These are phyloP conservation scores for Theonella swinhoei DNA, from an alignment of 37 sponge, comb jelly and placozoan species.

Conservation along the genomic window DNA sequence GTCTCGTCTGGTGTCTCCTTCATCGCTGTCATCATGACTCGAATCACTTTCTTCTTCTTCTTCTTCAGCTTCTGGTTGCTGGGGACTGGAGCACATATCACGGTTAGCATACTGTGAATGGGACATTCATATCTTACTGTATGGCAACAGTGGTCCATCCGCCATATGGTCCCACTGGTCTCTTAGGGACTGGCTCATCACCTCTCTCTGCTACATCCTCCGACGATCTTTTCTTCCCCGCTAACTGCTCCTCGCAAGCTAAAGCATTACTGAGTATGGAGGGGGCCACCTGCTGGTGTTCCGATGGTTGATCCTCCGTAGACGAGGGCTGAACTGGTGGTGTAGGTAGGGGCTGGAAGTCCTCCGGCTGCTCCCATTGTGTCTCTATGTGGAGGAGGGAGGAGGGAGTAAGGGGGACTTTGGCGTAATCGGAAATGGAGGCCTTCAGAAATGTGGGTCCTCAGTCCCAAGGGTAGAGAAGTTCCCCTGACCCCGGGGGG, in stretches of 20 bases:
- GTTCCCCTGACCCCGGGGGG: too few species aligned
- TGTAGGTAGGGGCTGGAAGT: neutral
- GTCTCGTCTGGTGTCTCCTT: slow-evolving; percentile 5
- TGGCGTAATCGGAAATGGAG: too few species aligned
- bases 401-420: too few species aligned
- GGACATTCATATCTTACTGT: slow-evolving; percentile 11
- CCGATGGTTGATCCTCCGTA: neutral
- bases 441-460: too few species aligned
- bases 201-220: slow-evolving; percentile 10
- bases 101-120: neutral
- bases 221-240: slow-evolving; percentile 30
- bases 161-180: slow-evolving; percentile 46
- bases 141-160: slow-evolving; percentile 68
- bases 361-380: too few species aligned
- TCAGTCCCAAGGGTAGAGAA: too few species aligned
- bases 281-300: too few species aligned
- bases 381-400: neutral
- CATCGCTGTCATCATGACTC: slow-evolving; percentile 30
- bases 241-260: too few species aligned
- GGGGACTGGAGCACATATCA: neutral
- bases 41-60: slow-evolving; percentile 11
- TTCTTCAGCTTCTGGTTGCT: neutral
- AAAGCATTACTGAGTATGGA: too few species aligned
- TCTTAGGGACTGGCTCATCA: slow-evolving; percentile 20
- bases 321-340: neutral